A percentile compares a stretch with the other conserved stretches of the same genome.
These are phyloP conservation scores for Hoplostethus atlanticus DNA, from an alignment of 2,797 vertebrate genomes.

Conservation along the genomic window DNA sequence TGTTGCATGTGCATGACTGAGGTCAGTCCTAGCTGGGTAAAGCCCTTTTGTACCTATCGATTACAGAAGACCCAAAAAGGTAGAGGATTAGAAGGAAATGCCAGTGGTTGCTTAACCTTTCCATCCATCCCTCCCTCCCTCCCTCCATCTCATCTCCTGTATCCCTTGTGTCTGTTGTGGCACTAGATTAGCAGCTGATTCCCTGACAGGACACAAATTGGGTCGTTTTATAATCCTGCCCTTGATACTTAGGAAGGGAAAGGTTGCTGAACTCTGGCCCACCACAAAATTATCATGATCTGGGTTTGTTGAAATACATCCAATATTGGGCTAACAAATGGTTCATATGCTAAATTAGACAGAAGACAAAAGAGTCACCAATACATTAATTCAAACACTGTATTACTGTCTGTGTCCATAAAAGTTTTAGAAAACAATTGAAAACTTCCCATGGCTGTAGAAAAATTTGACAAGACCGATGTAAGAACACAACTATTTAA, in stretches of 20 bases:
- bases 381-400: background rate
- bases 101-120: constrained; percentile 54
- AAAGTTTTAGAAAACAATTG: background rate
- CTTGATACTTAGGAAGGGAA: background rate
- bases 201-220: constrained; percentile 49
- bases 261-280: constrained; percentile 13
- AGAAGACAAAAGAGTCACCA: background rate
- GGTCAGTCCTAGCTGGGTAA: constrained; percentile 41
- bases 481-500: too few relatives aligned
- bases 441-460: background rate
- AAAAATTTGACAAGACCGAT: background rate
- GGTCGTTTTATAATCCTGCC: constrained; percentile 32
- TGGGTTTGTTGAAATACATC: background rate
- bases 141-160: constrained; percentile 10
- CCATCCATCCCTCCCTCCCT: constrained; percentile 1
- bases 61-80: constrained; percentile 58
- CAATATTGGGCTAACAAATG: background rate
- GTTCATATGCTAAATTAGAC: background rate
- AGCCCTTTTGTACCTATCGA: constrained; percentile 68
- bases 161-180: constrained; percentile 22
- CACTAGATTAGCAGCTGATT: constrained; percentile 56
- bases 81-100: constrained; percentile 72
- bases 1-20: constrained; percentile 51
- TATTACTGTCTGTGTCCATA: background rate
- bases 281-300: constrained; percentile 1